Base-by-base conservation (phyloP, 64 coral and sea anemone genomes). In the Pachyseris speciosa region DNA sequence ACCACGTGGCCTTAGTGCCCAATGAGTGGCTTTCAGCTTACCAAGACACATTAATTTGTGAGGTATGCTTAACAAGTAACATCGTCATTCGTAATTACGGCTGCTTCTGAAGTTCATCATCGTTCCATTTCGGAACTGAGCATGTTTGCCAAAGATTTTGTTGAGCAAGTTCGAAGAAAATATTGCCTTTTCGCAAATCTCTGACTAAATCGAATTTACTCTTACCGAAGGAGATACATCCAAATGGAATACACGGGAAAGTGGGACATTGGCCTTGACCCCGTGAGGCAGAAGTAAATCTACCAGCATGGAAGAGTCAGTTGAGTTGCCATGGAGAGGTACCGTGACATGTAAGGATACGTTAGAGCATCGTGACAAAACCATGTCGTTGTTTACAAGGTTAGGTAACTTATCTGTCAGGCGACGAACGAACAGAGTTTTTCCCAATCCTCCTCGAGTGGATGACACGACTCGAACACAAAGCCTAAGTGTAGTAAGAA, bases 211-310 rank as follows among this genome's bases (percentile, higher is more conserved):
- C 50, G 15, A 53, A 38, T 9, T 43, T 29, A 0, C 9, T 44
- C 95, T 98, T 88, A 98, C 96, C 45, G 92, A 94, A 77, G 92
- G 96, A 59, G 96, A 98, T 13, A 98, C 88, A 40, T 98, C 96
- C 15, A 98, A 16, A 75, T 98, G 96, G 11, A 98, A 89, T 28
- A 98, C 75, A 33, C 96, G 78, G 55, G 96, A 98, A 37, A 98
- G 44, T 38, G 96, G 96, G 24, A 94, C 49, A 74, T 98, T 85
- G 13, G 72, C 71, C 51, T 58, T 92, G 4, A 89, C 59, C 7
- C 88, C 83, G 75, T 94, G 75, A 13, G 50, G 69, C 44, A 89
- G 80, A n/a, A 98, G 58, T 11, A 72, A 78, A 32, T 94, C 67
- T 48, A 94, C 57, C 17, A 88, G 50, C 61, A 50, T 60, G 25